A percentile compares a stretch with the other conserved stretches of the same genome.
These are phyloP conservation scores for Rhinopomastus cyanomelas DNA, from an alignment of 2,113 vertebrate species.

Conservation along the genomic window DNA sequence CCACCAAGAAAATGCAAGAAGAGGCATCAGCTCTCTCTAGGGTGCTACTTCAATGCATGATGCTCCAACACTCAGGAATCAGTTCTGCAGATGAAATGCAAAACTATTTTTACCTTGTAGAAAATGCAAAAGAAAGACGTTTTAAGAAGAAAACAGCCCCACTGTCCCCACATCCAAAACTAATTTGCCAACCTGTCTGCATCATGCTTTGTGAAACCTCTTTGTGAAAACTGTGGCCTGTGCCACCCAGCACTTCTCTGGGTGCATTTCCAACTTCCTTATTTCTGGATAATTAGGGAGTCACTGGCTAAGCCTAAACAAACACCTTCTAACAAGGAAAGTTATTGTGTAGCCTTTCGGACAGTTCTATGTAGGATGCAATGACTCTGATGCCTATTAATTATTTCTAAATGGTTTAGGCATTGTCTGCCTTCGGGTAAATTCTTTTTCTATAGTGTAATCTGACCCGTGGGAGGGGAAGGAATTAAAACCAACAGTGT, in stretches of 20 bases:
- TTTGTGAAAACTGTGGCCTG: no score
- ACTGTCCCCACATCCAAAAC: not conserved
- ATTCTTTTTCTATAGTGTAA: conserved; percentile 44
- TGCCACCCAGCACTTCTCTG: not conserved
- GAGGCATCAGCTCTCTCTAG: not conserved
- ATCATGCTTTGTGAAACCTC: not conserved
- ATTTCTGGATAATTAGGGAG: conserved; percentile 32
- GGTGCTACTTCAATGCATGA: not conserved
- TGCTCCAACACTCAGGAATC: not conserved
- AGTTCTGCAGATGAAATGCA: not conserved
- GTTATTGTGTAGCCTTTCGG: conserved; percentile 40
- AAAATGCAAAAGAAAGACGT: not conserved
- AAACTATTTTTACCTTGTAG: not conserved
- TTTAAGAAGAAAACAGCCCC: not conserved
- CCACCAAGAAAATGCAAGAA: not conserved
- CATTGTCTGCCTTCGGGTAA: conserved; percentile 48
- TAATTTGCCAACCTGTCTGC: not conserved
- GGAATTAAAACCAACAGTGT: not conserved
- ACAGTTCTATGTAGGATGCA: not conserved
- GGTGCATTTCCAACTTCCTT: not conserved
- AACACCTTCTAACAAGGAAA: conserved; percentile 54
- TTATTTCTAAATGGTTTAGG: conserved; percentile 58
- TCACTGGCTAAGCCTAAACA: conserved; percentile 41
- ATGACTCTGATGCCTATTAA: conserved; percentile 45
- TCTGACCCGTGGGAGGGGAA: conserved; percentile 20